phyloP scores from a whole-genome alignment of 2,113 vertebrate species.

The Tupaia chinensis region DNA sequence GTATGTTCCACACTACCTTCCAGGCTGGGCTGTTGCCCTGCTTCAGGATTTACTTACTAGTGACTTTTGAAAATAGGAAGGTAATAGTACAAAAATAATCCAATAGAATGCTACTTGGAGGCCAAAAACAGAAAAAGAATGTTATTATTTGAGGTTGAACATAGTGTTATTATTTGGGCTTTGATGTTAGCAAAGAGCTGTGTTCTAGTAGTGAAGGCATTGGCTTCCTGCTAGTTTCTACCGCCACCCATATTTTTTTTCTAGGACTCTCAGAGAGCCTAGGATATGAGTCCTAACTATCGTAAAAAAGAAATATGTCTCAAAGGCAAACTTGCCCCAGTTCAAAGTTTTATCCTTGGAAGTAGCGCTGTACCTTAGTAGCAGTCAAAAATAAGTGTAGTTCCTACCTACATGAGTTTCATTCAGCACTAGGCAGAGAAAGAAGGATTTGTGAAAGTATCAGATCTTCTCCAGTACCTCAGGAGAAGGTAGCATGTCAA shows the following conservation, averaged over 20 bases:
- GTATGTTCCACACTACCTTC: neutral
- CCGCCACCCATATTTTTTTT: neutral
- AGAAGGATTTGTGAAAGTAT: neutral
- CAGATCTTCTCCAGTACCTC: slow-evolving; percentile 2
- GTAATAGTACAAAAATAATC: neutral
- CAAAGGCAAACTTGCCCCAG: neutral
- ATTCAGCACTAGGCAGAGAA: neutral
- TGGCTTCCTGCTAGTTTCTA: neutral
- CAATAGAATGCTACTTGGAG: neutral
- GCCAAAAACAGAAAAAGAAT: neutral
- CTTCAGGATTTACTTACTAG: neutral
- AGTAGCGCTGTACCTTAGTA: neutral
- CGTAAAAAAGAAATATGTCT: neutral
- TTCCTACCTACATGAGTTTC: neutral
- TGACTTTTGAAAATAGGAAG: neutral
- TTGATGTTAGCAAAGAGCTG: neutral
- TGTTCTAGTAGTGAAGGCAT: neutral
- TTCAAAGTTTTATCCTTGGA: neutral
- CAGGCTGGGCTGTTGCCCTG: neutral
- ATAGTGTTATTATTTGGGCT: slow-evolving; percentile 20
- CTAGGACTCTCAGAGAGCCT: neutral
- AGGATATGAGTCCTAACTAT: neutral
- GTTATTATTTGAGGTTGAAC: slow-evolving; percentile 21
- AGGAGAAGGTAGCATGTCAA: neutral
- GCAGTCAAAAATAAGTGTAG: neutral